These are phyloP conservation scores for Abrostola tripartita DNA, from an alignment of 2,888 invertebrate genomes.

Conservation along the genomic window DNA sequence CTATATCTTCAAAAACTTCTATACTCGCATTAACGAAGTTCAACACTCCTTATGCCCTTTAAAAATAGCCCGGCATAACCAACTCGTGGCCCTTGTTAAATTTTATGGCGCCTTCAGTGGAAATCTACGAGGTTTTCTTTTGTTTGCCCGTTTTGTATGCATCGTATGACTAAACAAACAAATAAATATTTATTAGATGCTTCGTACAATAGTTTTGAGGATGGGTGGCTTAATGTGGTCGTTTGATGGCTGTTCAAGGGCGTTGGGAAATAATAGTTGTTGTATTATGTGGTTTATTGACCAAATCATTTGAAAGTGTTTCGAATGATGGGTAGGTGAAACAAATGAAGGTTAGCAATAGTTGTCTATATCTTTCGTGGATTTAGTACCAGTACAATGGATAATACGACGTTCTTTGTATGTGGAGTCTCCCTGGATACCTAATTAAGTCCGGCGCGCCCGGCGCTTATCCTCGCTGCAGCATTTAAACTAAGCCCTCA, in stretches of 20 bases:
- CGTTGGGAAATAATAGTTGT: background rate
- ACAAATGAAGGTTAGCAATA: too few relatives aligned
- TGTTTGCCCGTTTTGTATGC: conserved; percentile 41
- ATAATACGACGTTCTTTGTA: too few relatives aligned
- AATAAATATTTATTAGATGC: conserved; percentile 46
- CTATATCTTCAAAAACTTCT: background rate
- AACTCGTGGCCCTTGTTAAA: conserved; percentile 37
- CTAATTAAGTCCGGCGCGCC: too few relatives aligned
- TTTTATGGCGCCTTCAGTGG: conserved; percentile 41
- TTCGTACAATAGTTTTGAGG: conserved; percentile 16
- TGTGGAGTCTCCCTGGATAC: too few relatives aligned
- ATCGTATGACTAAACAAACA: conserved; percentile 15
- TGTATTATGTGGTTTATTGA: too few relatives aligned
- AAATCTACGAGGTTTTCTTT: conserved; percentile 42
- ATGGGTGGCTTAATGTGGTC: conserved; percentile 16
- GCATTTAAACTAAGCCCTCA: too few relatives aligned
- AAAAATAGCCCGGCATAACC: conserved; percentile 22
- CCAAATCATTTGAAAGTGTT: conserved; percentile 21
- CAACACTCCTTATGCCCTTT: conserved; percentile 36
- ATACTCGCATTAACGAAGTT: conserved; percentile 21
- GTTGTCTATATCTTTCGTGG: too few relatives aligned
- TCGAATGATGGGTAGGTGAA: too few relatives aligned
- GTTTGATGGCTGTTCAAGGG: conserved; percentile 19
- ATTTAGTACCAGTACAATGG: too few relatives aligned
- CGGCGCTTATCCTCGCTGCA: too few relatives aligned